phyloP scores from a whole-genome alignment of 2,888 invertebrate species.

The Leuctra nigra region DNA sequence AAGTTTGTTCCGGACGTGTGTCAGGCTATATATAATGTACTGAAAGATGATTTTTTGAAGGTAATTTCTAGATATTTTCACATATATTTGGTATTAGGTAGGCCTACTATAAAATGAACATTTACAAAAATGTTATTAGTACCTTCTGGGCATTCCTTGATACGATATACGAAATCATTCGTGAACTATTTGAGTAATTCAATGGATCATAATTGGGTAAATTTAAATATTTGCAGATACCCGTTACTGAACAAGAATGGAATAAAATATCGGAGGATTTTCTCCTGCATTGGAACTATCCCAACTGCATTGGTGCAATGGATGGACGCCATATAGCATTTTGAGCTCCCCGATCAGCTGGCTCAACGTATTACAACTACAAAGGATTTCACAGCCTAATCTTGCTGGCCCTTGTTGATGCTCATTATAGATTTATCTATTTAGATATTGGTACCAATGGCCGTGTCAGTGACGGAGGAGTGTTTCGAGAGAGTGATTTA shows the following conservation, averaged over 20 bases:
- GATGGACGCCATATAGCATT: constrained; percentile 31
- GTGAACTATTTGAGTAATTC: too few species aligned
- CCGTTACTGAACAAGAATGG: constrained; percentile 18
- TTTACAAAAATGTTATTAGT: too few species aligned
- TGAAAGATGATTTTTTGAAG: too few species aligned
- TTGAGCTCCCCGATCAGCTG: constrained; percentile 24
- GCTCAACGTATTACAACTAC: constrained; percentile 29
- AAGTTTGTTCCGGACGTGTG: background rate
- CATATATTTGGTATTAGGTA: too few species aligned
- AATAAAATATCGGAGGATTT: constrained; percentile 17
- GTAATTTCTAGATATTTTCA: too few species aligned
- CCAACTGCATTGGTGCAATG: constrained; percentile 26
- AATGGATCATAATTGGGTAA: too few species aligned
- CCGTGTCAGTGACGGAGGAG: too few species aligned
- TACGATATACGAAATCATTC: too few species aligned
- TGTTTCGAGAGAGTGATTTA: constrained; percentile 19
- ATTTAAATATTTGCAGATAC: too few species aligned
- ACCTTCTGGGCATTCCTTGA: too few species aligned
- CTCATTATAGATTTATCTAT: constrained; percentile 30
- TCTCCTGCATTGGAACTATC: constrained; percentile 26
- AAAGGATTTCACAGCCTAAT: constrained; percentile 26
- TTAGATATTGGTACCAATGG: constrained; percentile 32
- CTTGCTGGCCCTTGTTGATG: constrained; percentile 23
- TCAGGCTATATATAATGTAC: too few species aligned
- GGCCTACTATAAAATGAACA: too few species aligned